Evolutionary conservation across 2,113 vertebrate genomes (phyloP).

Genomic region (Andinoacara biseriatus): DNA sequence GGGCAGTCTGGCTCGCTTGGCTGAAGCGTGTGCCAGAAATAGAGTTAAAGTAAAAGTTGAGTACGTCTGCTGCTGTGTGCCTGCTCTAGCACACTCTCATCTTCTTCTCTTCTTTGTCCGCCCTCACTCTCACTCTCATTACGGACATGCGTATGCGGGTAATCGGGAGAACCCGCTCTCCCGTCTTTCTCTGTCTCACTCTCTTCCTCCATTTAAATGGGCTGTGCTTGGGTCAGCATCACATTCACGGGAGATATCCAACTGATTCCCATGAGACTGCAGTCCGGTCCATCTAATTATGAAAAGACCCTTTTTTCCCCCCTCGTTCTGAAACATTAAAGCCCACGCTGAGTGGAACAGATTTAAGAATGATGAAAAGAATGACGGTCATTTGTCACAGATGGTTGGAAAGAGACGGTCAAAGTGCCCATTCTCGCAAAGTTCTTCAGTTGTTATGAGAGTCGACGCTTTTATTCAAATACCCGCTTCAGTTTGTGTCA

Average conservation of each 20-base stretch:
- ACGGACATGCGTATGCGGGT: neutral
- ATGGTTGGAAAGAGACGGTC: slow-evolving; percentile 32
- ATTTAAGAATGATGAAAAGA: slow-evolving; percentile 43
- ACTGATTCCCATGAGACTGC: slow-evolving; percentile 22
- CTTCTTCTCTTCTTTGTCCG: neutral
- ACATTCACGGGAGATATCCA: slow-evolving; percentile 33
- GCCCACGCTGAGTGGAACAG: slow-evolving; percentile 25
- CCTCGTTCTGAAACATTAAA: slow-evolving; percentile 33
- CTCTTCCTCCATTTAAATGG: slow-evolving; percentile 18
- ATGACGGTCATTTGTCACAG: slow-evolving; percentile 55
- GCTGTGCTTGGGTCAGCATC: slow-evolving; percentile 12
- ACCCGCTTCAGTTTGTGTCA: neutral
- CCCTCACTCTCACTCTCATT: slow-evolving; percentile 2
- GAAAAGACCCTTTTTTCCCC: neutral
- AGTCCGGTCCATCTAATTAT: slow-evolving; percentile 38
- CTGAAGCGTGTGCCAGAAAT: slow-evolving; percentile 32
- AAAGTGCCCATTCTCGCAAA: neutral
- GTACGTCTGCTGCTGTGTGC: slow-evolving; percentile 12
- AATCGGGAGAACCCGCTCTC: neutral
- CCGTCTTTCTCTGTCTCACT: slow-evolving; percentile 3
- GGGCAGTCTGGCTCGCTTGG: slow-evolving; percentile 29
- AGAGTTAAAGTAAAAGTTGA: slow-evolving; percentile 27
- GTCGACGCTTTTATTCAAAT: neutral
- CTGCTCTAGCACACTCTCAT: neutral
- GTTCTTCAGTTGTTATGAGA: slow-evolving; percentile 2